Evolutionary conservation across 2,113 vertebrate species (phyloP).

Genomic region (Megalops atlanticus): DNA sequence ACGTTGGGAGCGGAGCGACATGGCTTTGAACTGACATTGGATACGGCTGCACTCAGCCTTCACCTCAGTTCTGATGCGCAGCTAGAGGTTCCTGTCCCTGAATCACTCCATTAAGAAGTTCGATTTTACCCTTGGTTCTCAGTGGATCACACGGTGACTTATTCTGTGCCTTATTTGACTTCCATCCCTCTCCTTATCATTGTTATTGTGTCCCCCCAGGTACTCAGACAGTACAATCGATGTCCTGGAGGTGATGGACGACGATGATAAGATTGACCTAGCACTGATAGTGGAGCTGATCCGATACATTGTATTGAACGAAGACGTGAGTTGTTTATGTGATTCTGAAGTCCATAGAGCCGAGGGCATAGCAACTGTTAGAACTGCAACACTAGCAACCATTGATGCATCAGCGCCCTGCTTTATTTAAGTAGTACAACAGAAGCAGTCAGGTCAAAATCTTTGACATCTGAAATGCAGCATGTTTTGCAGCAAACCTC

Average conservation of each 20-base stretch:
- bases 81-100: not conserved
- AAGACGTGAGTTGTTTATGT: slow-evolving; percentile 74
- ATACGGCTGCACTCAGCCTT: not conserved
- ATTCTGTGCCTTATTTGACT: not conserved
- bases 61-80: not conserved
- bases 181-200: slow-evolving; percentile 15
- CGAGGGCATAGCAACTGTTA: too few species aligned
- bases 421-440: not conserved
- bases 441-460: not conserved
- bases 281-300: slow-evolving; percentile 88
- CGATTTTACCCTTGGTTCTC: not conserved
- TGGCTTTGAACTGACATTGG: too few species aligned
- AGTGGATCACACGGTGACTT: not conserved
- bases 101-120: not conserved
- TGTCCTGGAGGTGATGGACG: slow-evolving; percentile 81
- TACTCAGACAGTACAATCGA: slow-evolving; percentile 84
- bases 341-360: not conserved
- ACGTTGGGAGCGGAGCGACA: too few species aligned
- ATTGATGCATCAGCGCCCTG: not conserved
- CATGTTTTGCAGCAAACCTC: not conserved
- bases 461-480: not conserved
- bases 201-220: slow-evolving; percentile 58
- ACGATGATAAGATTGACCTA: slow-evolving; percentile 91
- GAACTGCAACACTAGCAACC: not conserved
- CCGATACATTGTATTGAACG: slow-evolving; percentile 85